Base-by-base conservation (phyloP, 2,113 vertebrate species). In the Glaucomys volans region DNA sequence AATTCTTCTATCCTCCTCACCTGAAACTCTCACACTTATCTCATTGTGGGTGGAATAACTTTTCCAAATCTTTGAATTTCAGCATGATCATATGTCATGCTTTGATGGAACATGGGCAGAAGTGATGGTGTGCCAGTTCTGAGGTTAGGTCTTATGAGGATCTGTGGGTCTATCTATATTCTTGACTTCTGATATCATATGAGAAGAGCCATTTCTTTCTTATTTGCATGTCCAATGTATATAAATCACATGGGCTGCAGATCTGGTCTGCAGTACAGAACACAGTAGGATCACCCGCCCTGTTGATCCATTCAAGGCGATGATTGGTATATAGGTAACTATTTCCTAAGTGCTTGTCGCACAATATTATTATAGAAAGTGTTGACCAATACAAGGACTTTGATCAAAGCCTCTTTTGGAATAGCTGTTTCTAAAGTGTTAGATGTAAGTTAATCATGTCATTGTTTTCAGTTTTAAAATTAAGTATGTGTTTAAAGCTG, bases 401-500 rank as follows among this genome's bases (percentile, higher is more conserved):
- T 59, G 54, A 54, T 18, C 14, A 90, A 62, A 75, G 22, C 11
- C 66, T 80, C 4, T 95, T 83, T 85, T 87, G 16, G 24, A 91
- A 75, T 50, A 66, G 32, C 9, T 88, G 26, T 87, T 87, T 95
- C 75, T 0, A 88, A 93, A 88, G 22, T 80, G 0, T 85, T 96
- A 69, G 42, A 17, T 12, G 7, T 67, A 87, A 84, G 35, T 47
- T 93, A 88, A 69, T 84, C 32, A 62, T n/a, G 3, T 82, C 4
- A 24, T 64, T 85, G 3, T 90, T 66, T 88, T 92, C 3, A 84
- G 4, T 67, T 96, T 88, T 71, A 71, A 40, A 91, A 87, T 52
- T 93, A 88, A 84, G 50, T 35, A 12, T 85, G 7, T 84, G 32
- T 81, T 88, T 47, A 71, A 28, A 37, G 30, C 54, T 75, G 0